Conservation (phyloP, 2,888 invertebrate species). For the Agrypnus murinus region DNA sequence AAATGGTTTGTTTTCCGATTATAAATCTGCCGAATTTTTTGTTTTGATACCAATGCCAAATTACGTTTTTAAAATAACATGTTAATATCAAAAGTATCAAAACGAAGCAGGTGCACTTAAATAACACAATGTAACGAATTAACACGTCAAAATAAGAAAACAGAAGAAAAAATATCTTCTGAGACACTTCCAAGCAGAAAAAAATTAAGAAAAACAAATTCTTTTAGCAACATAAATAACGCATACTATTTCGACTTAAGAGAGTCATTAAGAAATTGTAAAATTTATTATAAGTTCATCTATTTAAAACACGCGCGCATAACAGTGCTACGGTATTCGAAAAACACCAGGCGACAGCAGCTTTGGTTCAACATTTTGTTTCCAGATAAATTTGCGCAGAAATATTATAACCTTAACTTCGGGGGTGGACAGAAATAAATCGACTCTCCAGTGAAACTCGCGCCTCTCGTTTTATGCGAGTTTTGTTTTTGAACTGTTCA, state of each 20-base stretch:
- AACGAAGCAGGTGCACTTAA: slow-evolving; percentile 20
- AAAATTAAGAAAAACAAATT: slow-evolving; percentile 37
- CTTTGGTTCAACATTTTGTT: slow-evolving; percentile 59
- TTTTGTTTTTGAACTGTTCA: slow-evolving; percentile 36
- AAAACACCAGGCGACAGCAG: slow-evolving; percentile 60
- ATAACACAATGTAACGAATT: slow-evolving; percentile 25
- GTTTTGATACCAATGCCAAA: slow-evolving; percentile 23
- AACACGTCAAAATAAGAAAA: slow-evolving; percentile 25
- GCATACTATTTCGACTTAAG: slow-evolving; percentile 51
- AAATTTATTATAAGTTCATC: slow-evolving; percentile 61
- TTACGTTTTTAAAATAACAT: slow-evolving; percentile 7
- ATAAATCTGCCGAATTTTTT: slow-evolving; percentile 37
- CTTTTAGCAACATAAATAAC: slow-evolving; percentile 56
- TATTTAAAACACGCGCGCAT: slow-evolving; percentile 48
- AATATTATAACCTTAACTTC: slow-evolving; percentile 44
- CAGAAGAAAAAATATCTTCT: slow-evolving; percentile 14
- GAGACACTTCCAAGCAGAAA: slow-evolving; percentile 31
- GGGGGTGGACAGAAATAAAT: slow-evolving; percentile 59
- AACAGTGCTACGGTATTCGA: slow-evolving; percentile 36
- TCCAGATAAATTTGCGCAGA: slow-evolving; percentile 58
- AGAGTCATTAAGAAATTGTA: slow-evolving; percentile 61
- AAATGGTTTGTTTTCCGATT: slow-evolving; percentile 26
- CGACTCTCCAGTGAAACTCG: slow-evolving; percentile 41
- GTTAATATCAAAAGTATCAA: not conserved
- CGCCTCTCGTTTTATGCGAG: slow-evolving; percentile 50